These are phyloP conservation scores for Eilema griseolum DNA, from an alignment of 2,888 invertebrate species.

Conservation along the genomic window DNA sequence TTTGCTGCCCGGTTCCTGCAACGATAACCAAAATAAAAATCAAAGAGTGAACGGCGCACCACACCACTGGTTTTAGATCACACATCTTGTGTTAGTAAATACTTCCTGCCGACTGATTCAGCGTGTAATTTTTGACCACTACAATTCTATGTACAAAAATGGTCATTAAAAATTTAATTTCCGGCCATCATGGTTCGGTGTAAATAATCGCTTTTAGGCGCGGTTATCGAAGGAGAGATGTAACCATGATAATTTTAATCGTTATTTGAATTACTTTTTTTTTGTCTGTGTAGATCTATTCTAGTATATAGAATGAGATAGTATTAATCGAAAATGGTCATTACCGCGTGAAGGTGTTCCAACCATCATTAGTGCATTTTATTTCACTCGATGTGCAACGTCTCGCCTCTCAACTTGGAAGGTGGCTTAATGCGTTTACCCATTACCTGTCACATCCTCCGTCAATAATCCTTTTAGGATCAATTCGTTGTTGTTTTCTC, in stretches of 20 bases:
- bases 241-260: conserved; percentile 46
- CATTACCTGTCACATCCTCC: conserved; percentile 74
- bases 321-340: conserved; percentile 61
- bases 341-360: conserved; percentile 51
- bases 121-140: conserved; percentile 9
- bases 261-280: conserved; percentile 33
- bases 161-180: conserved; percentile 65
- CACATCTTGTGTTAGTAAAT: conserved; percentile 28
- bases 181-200: conserved; percentile 54
- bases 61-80: conserved; percentile 14
- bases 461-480: conserved; percentile 63
- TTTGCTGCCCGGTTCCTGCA: conserved; percentile 51
- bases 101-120: conserved; percentile 19
- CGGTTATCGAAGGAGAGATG: conserved; percentile 47
- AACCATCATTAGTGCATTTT: conserved; percentile 78
- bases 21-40: conserved; percentile 48
- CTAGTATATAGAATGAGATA: conserved; percentile 48
- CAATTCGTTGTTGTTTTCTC: conserved; percentile 58
- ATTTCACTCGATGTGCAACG: conserved; percentile 64
- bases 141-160: conserved; percentile 35
- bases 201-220: conserved; percentile 44
- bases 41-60: conserved; percentile 34
- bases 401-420: conserved; percentile 53
- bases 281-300: conserved; percentile 18
- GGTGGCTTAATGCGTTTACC: conserved; percentile 75